These are phyloP conservation scores for Stratiolaelaps scimitus DNA, from an alignment of 1,140 invertebrate genomes.

Conservation along the genomic window DNA sequence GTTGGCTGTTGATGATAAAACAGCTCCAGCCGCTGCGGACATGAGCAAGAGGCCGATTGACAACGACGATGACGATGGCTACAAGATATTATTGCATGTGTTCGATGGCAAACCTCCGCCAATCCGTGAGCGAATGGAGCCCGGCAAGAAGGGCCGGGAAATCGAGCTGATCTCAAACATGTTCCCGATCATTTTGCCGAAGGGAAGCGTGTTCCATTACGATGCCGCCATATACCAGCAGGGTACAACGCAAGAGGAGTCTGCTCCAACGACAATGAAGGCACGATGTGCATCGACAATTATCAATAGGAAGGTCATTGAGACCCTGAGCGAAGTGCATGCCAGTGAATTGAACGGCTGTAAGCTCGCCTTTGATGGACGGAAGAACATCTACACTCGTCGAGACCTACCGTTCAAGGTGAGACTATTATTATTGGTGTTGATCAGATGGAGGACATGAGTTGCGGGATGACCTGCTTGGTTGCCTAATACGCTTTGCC, in stretches of 20 bases:
- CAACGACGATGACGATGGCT: background rate
- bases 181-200: background rate
- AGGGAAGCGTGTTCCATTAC: slow-evolving; percentile 1
- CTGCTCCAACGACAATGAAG: background rate
- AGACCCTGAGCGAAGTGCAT: background rate
- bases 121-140: background rate
- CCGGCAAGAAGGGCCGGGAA: background rate
- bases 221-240: background rate
- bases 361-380: background rate
- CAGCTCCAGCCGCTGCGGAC: background rate
- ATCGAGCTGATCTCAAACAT: background rate
- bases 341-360: background rate
- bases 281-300: slow-evolving; percentile 4
- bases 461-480: no score
- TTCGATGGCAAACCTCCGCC: background rate
- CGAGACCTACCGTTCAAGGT: background rate
- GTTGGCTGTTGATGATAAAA: background rate
- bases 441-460: no score
- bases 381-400: slow-evolving; percentile 13
- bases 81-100: background rate
- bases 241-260: background rate
- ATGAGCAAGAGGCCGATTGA: background rate
- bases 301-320: slow-evolving; percentile 2
- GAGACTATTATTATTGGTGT: no score
- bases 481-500: background rate